phyloP scores from a whole-genome alignment of 2,797 vertebrate species.

The Mormyrus proboscirostris region DNA sequence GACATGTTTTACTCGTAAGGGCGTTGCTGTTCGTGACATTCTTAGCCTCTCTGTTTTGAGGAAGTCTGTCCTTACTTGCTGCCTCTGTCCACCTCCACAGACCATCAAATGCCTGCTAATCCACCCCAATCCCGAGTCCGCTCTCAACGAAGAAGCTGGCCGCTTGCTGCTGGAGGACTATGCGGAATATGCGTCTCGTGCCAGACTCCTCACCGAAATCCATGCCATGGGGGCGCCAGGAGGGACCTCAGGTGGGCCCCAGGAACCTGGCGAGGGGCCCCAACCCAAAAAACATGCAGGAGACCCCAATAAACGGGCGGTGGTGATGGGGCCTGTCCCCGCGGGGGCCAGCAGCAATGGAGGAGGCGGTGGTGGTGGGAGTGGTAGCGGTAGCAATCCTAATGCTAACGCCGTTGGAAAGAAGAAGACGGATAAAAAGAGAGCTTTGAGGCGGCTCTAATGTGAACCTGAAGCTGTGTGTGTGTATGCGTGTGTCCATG shows the following conservation, averaged over 20 bases:
- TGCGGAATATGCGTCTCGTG: slow-evolving; percentile 81
- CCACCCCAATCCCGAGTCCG: slow-evolving; percentile 87
- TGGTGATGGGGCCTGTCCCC: slow-evolving; percentile 44
- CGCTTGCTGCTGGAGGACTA: slow-evolving; percentile 87
- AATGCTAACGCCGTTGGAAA: slow-evolving; percentile 70
- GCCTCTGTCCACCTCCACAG: slow-evolving; percentile 45
- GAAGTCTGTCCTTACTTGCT: background rate
- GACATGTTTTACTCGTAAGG: slow-evolving; percentile 82
- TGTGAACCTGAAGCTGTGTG: slow-evolving; percentile 35
- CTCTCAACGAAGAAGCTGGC: slow-evolving; percentile 84
- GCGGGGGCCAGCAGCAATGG: slow-evolving; percentile 61
- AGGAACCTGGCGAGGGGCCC: slow-evolving; percentile 65
- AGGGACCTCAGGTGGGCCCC: slow-evolving; percentile 57
- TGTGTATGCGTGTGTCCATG: slow-evolving; percentile 33
- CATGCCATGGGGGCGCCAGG: slow-evolving; percentile 68
- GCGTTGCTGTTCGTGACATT: background rate
- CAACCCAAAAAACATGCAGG: slow-evolving; percentile 74
- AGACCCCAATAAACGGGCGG: slow-evolving; percentile 62
- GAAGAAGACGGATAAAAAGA: slow-evolving; percentile 91
- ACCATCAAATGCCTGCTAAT: slow-evolving; percentile 95
- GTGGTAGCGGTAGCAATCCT: slow-evolving; percentile 48
- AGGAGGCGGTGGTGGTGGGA: slow-evolving; percentile 37
- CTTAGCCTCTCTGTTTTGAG: background rate
- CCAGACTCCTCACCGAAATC: slow-evolving; percentile 84
- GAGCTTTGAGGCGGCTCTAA: slow-evolving; percentile 86